A percentile compares a stretch with the other conserved stretches of the same genome.
These are phyloP conservation scores for Sitta europaea DNA, from an alignment of 2,113 vertebrate species.

Conservation along the genomic window DNA sequence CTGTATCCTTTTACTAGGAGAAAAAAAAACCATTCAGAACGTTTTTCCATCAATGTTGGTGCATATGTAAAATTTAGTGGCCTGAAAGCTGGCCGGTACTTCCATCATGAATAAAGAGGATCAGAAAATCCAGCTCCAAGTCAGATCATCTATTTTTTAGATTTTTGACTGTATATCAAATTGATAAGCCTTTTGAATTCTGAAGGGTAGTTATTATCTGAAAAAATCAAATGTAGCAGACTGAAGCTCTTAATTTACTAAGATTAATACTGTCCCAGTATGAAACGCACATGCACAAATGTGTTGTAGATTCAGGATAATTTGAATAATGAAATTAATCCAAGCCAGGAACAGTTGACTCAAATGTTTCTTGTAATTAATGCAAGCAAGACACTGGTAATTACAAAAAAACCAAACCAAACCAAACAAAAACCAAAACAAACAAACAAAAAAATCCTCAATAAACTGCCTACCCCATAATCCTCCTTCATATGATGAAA, in stretches of 20 bases:
- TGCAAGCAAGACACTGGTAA: constrained; percentile 31
- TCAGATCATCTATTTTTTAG: background rate
- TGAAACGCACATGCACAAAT: constrained; percentile 33
- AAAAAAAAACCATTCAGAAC: background rate
- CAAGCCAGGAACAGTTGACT: constrained; percentile 39
- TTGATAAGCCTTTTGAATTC: constrained; percentile 20
- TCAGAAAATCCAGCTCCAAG: background rate
- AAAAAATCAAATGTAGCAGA: constrained; percentile 35
- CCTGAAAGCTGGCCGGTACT: background rate
- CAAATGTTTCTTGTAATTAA: constrained; percentile 58
- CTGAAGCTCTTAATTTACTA: constrained; percentile 34
- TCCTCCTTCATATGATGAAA: background rate
- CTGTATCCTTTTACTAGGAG: background rate
- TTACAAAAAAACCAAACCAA: background rate
- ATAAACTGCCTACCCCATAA: background rate
- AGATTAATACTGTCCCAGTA: constrained; percentile 33
- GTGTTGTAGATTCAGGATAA: constrained; percentile 51
- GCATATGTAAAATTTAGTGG: background rate
- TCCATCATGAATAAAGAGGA: background rate
- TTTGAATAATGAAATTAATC: constrained; percentile 50
- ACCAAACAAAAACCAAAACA: too few relatives aligned
- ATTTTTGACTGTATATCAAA: background rate
- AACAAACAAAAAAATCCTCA: background rate
- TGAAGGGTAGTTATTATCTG: background rate
- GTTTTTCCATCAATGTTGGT: background rate